Conservation (phyloP, 2,113 vertebrate species). For the Anguilla rostrata region DNA sequence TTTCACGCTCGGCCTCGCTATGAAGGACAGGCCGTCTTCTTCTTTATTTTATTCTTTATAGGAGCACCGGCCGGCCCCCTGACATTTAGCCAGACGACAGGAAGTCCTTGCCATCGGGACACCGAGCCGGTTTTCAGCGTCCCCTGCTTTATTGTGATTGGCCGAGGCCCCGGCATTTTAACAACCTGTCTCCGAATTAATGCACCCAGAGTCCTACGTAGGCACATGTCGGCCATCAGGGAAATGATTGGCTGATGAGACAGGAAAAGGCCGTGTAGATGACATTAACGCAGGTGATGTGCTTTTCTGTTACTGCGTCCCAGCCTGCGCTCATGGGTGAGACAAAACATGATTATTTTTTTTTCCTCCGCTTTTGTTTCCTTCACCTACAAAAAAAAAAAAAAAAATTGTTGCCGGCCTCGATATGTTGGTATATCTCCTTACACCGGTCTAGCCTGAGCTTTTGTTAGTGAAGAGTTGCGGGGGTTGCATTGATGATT, state of each 20-base stretch:
- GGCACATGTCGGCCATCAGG: background rate
- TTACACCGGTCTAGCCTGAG: background rate
- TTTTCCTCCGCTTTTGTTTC: background rate
- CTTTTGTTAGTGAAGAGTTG: background rate
- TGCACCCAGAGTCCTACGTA: background rate
- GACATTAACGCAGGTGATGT: background rate
- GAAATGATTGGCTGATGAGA: background rate
- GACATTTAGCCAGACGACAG: conserved; percentile 19
- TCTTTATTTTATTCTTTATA: background rate
- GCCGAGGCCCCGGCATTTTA: background rate
- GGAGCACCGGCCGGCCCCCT: background rate
- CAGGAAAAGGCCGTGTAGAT: background rate
- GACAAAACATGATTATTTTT: background rate
- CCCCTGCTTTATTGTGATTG: conserved; percentile 1
- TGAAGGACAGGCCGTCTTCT: background rate
- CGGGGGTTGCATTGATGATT: background rate
- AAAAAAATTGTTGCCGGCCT: background rate
- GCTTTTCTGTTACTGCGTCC: background rate
- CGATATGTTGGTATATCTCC: background rate
- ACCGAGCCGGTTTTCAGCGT: background rate
- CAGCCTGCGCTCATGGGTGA: background rate
- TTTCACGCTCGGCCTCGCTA: background rate
- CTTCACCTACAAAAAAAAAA: background rate
- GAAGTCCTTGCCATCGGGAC: background rate
- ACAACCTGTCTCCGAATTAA: background rate